Conservation (phyloP, 2,113 vertebrate genomes). For the Neotoma lepida region DNA sequence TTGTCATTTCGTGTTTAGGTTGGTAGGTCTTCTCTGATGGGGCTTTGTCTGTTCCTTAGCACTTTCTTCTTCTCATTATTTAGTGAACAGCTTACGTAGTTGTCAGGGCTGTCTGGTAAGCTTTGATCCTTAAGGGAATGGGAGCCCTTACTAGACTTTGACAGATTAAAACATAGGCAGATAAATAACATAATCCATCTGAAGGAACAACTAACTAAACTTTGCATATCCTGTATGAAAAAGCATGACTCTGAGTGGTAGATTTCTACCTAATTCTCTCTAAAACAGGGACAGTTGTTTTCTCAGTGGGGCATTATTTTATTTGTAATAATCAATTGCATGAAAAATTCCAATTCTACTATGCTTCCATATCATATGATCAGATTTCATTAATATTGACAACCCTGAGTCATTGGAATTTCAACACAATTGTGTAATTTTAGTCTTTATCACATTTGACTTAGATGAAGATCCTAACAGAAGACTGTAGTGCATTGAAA, state of each 20-base stretch:
- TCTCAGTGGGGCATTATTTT: not conserved
- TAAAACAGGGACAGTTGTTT: slow-evolving; percentile 35
- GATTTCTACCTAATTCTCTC: not conserved
- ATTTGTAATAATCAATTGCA: not conserved
- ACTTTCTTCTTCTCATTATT: not conserved
- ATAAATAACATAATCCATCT: not conserved
- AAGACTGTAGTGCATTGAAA: slow-evolving; percentile 1
- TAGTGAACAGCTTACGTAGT: not conserved
- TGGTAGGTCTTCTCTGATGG: not conserved
- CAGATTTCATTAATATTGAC: slow-evolving; percentile 25
- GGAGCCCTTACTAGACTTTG: not conserved
- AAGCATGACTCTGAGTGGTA: not conserved
- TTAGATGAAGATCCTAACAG: not conserved
- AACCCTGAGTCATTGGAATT: slow-evolving; percentile 20
- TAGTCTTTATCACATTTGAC: not conserved
- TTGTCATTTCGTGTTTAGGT: not conserved
- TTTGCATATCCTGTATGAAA: not conserved
- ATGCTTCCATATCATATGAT: not conserved
- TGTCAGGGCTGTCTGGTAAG: not conserved
- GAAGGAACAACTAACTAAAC: not conserved
- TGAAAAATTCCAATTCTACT: slow-evolving; percentile 27
- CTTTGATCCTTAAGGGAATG: not conserved
- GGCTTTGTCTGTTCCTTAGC: not conserved
- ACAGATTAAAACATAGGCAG: not conserved
- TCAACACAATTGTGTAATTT: slow-evolving; percentile 12